Conservation (phyloP, 2,888 invertebrate genomes). For the Plagodis dolabraria region DNA sequence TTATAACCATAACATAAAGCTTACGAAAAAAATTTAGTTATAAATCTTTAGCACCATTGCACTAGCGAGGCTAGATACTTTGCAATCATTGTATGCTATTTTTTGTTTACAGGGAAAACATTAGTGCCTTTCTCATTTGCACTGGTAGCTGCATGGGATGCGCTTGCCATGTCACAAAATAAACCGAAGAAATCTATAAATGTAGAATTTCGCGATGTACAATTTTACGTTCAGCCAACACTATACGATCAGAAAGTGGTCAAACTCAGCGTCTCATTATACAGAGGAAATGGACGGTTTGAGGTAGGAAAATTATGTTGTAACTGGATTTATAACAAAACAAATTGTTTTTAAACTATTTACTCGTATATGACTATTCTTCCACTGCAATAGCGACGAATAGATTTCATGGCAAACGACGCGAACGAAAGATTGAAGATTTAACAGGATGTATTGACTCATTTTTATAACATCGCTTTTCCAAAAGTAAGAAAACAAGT, state of each 20-base stretch:
- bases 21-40: too few relatives aligned
- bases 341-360: too few relatives aligned
- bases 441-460: too few relatives aligned
- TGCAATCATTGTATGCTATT: background rate
- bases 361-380: background rate
- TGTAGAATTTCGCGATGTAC: constrained; percentile 88
- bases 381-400: too few relatives aligned
- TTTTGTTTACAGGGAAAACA: constrained; percentile 76
- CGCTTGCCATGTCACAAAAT: constrained; percentile 83
- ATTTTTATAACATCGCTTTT: too few relatives aligned
- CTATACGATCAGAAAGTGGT: constrained; percentile 75
- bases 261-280: constrained; percentile 82
- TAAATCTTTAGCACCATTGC: too few relatives aligned
- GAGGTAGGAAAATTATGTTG: constrained; percentile 64
- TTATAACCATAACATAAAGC: background rate
- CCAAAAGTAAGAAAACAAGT: too few relatives aligned
- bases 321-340: background rate
- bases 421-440: too few relatives aligned
- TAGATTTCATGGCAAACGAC: too few relatives aligned
- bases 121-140: constrained; percentile 91
- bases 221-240: constrained; percentile 84
- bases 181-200: constrained; percentile 85
- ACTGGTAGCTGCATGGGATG: constrained; percentile 88
- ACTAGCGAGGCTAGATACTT: too few relatives aligned
- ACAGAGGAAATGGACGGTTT: constrained; percentile 84